phyloP scores from a whole-genome alignment of 2,797 vertebrate genomes.

The Darevskia nairensis region DNA sequence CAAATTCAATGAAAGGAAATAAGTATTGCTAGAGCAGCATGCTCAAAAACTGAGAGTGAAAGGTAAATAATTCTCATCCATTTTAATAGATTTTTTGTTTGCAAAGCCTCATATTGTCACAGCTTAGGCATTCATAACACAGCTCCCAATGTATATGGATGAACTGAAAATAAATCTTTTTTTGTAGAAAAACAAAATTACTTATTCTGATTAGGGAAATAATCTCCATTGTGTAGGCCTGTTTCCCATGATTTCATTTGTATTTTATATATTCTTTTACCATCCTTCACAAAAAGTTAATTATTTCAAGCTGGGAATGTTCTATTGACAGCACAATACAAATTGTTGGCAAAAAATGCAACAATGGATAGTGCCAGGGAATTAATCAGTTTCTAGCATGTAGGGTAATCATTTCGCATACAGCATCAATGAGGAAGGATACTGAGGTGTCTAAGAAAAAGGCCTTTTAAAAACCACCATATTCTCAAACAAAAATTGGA shows the following conservation, averaged over 20 bases:
- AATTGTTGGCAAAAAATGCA: background rate
- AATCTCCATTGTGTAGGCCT: background rate
- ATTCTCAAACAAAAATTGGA: background rate
- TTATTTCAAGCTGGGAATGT: conserved; percentile 34
- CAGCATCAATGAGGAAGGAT: background rate
- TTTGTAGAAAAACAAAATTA: conserved; percentile 21
- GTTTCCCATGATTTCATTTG: conserved; percentile 20
- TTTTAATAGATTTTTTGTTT: conserved; percentile 26
- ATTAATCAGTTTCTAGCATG: background rate
- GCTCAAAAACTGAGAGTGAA: background rate
- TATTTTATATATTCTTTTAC: conserved; percentile 28
- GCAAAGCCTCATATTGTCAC: background rate
- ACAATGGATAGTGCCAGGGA: background rate
- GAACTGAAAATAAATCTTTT: conserved; percentile 26
- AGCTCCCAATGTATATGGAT: conserved; percentile 22
- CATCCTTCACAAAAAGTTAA: conserved; percentile 24
- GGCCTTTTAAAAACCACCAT: background rate
- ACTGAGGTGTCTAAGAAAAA: background rate
- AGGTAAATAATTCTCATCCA: conserved; percentile 20
- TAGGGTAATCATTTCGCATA: background rate
- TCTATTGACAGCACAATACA: conserved; percentile 28
- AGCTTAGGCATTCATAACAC: background rate
- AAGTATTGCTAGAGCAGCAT: background rate
- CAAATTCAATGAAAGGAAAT: background rate
- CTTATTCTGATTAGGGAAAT: conserved; percentile 20